phyloP scores from a whole-genome alignment of 2,888 invertebrate genomes.

The Chouioia cunea region DNA sequence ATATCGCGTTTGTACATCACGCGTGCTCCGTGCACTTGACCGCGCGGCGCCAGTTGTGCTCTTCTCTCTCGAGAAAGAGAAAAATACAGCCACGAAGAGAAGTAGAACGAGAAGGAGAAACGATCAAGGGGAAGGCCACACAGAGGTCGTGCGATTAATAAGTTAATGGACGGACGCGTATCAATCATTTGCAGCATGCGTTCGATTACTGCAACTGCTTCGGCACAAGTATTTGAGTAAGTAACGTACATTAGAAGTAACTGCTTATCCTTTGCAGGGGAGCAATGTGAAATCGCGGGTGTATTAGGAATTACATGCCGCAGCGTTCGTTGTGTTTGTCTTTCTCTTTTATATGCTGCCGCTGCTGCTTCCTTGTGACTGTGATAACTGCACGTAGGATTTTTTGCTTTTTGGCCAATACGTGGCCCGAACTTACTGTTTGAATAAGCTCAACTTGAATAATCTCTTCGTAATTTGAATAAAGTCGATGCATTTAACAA shows the following conservation, averaged over 20 bases:
- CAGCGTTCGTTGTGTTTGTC: background rate
- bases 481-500: no score
- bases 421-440: no score
- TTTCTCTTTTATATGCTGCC: no score
- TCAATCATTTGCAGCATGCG: constrained; percentile 59
- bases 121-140: constrained; percentile 48
- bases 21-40: constrained; percentile 14
- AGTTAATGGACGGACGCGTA: constrained; percentile 56
- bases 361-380: no score
- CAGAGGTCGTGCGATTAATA: constrained; percentile 58
- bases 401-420: no score
- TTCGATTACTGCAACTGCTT: constrained; percentile 48
- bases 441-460: no score
- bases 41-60: background rate
- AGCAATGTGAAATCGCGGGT: background rate
- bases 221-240: no score
- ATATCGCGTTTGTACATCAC: constrained; percentile 22
- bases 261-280: no score
- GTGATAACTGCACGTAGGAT: no score
- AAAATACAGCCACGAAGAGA: constrained; percentile 22
- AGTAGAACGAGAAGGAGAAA: constrained; percentile 11
- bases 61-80: constrained; percentile 15
- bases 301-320: constrained; percentile 15
- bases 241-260: no score
- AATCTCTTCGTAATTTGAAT: no score